phyloP scores from a whole-genome alignment of 2,797 vertebrate genomes.

The Dallia pectoralis region DNA sequence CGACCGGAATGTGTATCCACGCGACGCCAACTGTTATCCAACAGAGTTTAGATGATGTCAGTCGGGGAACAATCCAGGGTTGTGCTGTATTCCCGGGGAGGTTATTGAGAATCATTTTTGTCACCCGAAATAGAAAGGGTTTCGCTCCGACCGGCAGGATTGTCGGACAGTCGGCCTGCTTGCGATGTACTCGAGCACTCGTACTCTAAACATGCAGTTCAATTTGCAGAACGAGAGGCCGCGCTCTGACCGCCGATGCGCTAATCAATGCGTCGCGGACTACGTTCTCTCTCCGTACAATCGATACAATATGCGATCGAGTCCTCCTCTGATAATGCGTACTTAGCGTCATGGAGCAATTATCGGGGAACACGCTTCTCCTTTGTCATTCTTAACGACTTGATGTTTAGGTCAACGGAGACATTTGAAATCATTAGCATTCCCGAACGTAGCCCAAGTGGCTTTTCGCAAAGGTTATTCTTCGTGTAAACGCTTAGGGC shows the following conservation, averaged over 20 bases:
- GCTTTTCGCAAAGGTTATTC: neutral
- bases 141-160: neutral
- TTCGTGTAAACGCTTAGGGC: neutral
- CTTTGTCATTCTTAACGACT: neutral
- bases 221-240: neutral
- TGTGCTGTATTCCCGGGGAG: neutral
- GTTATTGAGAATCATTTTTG: neutral
- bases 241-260: neutral
- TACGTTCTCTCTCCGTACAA: neutral
- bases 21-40: slow-evolving; percentile 3
- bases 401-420: neutral
- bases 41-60: slow-evolving; percentile 6
- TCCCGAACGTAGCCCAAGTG: neutral
- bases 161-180: neutral
- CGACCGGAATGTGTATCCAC: slow-evolving; percentile 18
- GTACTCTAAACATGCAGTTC: neutral
- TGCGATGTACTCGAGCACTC: neutral
- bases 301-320: neutral
- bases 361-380: neutral
- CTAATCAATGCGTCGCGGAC: neutral
- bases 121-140: neutral
- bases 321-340: neutral
- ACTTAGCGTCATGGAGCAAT: neutral
- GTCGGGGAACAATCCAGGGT: neutral
- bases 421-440: neutral